These are phyloP conservation scores for Callimorpha dominula DNA, from an alignment of 2,888 invertebrate genomes.

Conservation along the genomic window DNA sequence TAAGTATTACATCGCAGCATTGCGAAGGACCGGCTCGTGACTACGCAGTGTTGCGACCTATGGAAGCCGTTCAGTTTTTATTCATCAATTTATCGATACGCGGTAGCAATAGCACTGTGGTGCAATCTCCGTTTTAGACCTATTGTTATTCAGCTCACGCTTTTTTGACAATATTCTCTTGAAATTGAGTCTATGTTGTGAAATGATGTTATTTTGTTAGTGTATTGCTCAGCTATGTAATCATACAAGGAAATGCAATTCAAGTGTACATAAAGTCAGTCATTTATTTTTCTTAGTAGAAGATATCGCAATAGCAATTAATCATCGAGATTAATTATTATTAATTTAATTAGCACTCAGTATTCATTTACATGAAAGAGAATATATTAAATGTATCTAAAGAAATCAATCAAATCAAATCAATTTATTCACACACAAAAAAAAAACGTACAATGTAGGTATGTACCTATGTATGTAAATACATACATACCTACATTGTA, in stretches of 20 bases:
- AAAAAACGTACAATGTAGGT: no score
- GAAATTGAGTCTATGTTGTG: slow-evolving; percentile 48
- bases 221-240: slow-evolving; percentile 24
- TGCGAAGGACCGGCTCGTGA: slow-evolving; percentile 63
- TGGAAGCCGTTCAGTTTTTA: slow-evolving; percentile 58
- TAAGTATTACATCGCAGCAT: slow-evolving; percentile 58
- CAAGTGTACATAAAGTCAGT: neutral
- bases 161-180: slow-evolving; percentile 56
- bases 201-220: slow-evolving; percentile 43
- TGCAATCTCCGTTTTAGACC: slow-evolving; percentile 61
- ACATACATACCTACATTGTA: no score
- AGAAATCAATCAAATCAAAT: no score
- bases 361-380: neutral
- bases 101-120: slow-evolving; percentile 58
- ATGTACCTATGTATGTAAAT: no score
- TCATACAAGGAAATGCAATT: slow-evolving; percentile 18
- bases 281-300: neutral
- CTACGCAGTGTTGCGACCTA: slow-evolving; percentile 63
- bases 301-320: neutral
- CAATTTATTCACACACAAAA: no score
- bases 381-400: neutral
- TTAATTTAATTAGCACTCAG: neutral
- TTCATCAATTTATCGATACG: slow-evolving; percentile 63
- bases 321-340: neutral
- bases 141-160: slow-evolving; percentile 64